phyloP scores from a whole-genome alignment of 2,113 vertebrate species.

The Lasiurus cinereus region DNA sequence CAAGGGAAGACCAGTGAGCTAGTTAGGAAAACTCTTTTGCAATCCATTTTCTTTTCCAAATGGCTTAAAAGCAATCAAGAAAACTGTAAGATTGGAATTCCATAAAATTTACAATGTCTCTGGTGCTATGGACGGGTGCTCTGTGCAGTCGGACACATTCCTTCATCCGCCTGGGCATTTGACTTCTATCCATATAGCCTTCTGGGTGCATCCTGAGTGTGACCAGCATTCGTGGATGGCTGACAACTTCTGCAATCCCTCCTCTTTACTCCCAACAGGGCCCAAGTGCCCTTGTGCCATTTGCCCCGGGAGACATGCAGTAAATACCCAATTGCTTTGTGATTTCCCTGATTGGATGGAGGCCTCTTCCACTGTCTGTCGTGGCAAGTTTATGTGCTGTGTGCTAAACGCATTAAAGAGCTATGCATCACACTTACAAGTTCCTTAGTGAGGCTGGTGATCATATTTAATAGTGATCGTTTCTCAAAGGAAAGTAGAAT shows the following conservation, averaged over 20 bases:
- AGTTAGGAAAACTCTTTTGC: constrained; percentile 42
- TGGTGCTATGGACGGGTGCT: neutral
- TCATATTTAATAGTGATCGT: constrained; percentile 18
- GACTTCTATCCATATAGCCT: neutral
- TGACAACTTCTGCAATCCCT: neutral
- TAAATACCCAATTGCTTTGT: neutral
- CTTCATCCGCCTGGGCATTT: neutral
- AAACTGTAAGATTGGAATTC: neutral
- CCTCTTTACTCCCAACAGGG: neutral
- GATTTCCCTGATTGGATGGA: neutral
- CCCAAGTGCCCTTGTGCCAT: neutral
- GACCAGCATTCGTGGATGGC: neutral
- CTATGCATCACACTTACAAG: neutral
- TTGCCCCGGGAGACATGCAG: neutral
- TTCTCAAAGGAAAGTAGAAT: constrained; percentile 40
- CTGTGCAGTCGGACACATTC: neutral
- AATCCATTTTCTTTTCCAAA: constrained; percentile 60
- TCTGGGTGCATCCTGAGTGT: neutral
- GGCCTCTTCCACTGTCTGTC: neutral
- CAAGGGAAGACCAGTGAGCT: constrained; percentile 41
- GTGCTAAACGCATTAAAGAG: neutral
- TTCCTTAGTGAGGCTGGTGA: constrained; percentile 36
- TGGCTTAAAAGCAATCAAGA: constrained; percentile 15
- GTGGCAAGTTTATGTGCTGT: neutral
- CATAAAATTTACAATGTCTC: neutral